Base-by-base conservation (phyloP, 2,797 vertebrate species). In the Crax fasciolata region DNA sequence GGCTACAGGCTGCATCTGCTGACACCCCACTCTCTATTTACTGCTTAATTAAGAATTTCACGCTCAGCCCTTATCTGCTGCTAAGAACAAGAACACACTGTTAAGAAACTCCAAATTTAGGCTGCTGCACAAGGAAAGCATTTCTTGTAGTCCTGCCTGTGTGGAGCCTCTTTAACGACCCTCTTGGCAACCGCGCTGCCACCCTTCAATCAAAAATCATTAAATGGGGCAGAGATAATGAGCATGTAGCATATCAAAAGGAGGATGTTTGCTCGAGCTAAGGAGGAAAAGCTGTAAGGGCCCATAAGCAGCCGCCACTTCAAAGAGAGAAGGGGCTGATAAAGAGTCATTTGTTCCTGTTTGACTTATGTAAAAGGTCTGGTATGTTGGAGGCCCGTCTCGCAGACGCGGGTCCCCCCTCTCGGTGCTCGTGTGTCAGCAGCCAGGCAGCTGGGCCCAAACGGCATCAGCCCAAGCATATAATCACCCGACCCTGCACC, bases 11-110 rank as follows among this genome's bases (percentile, higher is more conserved):
- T 98, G 98, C 98, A 98, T 98, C 98, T 98, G 98, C 98, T 98
- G 98, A 98, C 98, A 98, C 98, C 98, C 98, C 95, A 97, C 97
- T 98, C 98, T 97, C 97, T 98, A 98, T 98, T 98, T 98, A 98
- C 98, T 98, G 98, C 98, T 98, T 98, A 98, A 98, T 98, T 98
- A 98, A 98, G 97, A 98, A 98, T 98, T 98, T 98, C 98, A 98
- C 97, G 98, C 98, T 98, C 97, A 97, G 97, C 94, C 97, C 98
- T 98, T 98, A 98, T 98, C 98, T 98, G 97, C 97, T 95, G 97
- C 95, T 93, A 97, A 98, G 98, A 98, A 98, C 98, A 98, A 98
- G 98, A 96, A 90, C 96, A 97, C 92, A 98, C 98, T 98, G 98
- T 98, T 98, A 97, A 98, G 97, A 98, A 98, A 98, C 98, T 98